Conservation (phyloP, 2,888 invertebrate genomes). For the Hirtodrosophila duncani region DNA sequence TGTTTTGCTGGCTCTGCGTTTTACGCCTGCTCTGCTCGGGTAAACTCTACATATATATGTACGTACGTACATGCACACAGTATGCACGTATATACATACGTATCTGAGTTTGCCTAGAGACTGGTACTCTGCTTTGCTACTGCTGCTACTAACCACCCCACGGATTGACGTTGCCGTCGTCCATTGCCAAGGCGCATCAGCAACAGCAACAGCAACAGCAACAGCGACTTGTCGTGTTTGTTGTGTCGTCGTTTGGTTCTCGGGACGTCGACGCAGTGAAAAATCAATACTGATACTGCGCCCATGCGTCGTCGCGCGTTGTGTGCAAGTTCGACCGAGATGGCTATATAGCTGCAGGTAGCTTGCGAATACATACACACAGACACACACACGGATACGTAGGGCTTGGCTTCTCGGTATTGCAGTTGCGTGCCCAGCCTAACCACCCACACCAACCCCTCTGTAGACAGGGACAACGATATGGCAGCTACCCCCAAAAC, state of each 20-base stretch:
- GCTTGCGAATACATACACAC: constrained; percentile 33
- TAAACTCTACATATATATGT: no score
- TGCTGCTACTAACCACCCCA: no score
- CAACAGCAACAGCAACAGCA: constrained; percentile 20
- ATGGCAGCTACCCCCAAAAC: constrained; percentile 47
- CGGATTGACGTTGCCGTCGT: no score
- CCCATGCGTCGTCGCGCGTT: constrained; percentile 65
- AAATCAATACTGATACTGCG: constrained; percentile 76
- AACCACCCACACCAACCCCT: constrained; percentile 23
- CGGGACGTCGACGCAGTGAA: constrained; percentile 68
- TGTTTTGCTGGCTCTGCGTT: no score
- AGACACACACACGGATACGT: constrained; percentile 37
- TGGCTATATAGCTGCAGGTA: constrained; percentile 15
- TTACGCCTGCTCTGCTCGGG: no score
- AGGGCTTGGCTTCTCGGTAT: constrained; percentile 15
- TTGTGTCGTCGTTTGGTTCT: no score
- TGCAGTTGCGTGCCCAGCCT: constrained; percentile 45
- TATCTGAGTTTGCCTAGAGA: no score
- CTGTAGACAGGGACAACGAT: constrained; percentile 23
- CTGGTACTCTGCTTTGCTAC: no score
- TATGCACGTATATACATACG: no score
- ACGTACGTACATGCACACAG: no score
- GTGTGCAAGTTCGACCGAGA: constrained; percentile 33
- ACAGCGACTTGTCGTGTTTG: no score
- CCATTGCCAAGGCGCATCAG: constrained; percentile 10